These are phyloP conservation scores for Danionella cerebrum DNA, from an alignment of 2,113 vertebrate genomes.

Conservation along the genomic window DNA sequence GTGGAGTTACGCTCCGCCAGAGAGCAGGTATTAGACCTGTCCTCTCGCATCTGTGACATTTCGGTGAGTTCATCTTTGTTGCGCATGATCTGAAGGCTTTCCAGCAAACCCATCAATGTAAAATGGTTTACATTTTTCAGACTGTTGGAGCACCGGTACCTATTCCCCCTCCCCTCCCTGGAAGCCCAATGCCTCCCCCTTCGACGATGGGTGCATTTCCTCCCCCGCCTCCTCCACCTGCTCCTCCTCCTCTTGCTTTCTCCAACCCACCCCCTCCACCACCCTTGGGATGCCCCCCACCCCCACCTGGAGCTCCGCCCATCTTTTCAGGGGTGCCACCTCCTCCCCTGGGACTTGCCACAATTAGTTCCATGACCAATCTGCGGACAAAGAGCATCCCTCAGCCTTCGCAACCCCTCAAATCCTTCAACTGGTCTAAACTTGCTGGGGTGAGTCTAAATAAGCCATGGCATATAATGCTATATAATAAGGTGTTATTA, in stretches of 20 bases:
- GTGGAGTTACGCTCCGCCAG: constrained; percentile 83
- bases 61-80: constrained; percentile 62
- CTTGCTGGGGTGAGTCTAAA: constrained; percentile 86
- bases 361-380: constrained; percentile 53
- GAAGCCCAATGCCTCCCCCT: constrained; percentile 69
- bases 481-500: too few species aligned
- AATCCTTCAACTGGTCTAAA: constrained; percentile 98
- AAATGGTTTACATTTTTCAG: constrained; percentile 50
- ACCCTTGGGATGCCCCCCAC: constrained; percentile 80
- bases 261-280: constrained; percentile 71
- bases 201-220: constrained; percentile 62
- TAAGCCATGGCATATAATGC: neutral
- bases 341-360: constrained; percentile 57
- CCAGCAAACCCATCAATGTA: too few species aligned
- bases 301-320: constrained; percentile 86
- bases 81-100: too few species aligned
- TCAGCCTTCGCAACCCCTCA: constrained; percentile 90
- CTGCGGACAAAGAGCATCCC: constrained; percentile 83
- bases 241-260: constrained; percentile 69
- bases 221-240: constrained; percentile 69
- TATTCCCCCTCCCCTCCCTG: constrained; percentile 70
- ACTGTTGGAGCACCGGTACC: constrained; percentile 50
- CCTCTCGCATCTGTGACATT: constrained; percentile 77
- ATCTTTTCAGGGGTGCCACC: constrained; percentile 69
- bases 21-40: constrained; percentile 83